Evolutionary conservation across 2,888 invertebrate species (phyloP), one percentile per base, ranked within the genome.

Genomic region (Thera obeliscata): DNA sequence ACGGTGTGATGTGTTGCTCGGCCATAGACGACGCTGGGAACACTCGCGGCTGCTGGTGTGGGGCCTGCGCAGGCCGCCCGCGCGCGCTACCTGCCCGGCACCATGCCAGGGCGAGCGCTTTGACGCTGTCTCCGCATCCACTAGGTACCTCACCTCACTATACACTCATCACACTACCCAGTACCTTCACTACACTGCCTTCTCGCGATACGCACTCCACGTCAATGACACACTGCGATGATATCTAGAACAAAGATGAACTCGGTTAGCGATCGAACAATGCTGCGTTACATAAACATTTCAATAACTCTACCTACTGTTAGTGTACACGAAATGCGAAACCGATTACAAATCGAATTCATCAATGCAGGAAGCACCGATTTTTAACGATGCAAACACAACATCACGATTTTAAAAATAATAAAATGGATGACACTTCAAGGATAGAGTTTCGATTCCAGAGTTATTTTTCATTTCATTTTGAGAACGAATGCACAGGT

Each of bases 1-100:
- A 94, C 94, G 95, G 95, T 95, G 95, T 95, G 94, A 95, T 96
- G 96, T 96, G 96, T 96, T 96, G 96, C 96, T 97, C 96, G 96
- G 97, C 97, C 97, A 97, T 97, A 97, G 97, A 96, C 97, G 96
- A 96, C 95, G 96, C 96, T 96, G 93, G 95, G 95, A 95, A 95
- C 95, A 95, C 95, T 87, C 92, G 91, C 91, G 90, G 88, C 89
- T 90, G 91, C 92, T 91, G 88, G 87, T 91, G 89, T 87, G 92
- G 90, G 93, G 93, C 92, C 91, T 91, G 93, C 92, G 92, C 90
- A 90, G 91, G 93, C 93, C 91, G 86, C 92, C 93, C 91, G 92
- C 91, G 93, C 93, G 90, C 91, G 93, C 94, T 93, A 93, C 93
- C 93, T 93, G 89, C 90, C 93, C 88, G 92, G 93, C 89, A 92